Conservation (phyloP, 2,797 vertebrate species). For the Coracias cyanogaster region DNA sequence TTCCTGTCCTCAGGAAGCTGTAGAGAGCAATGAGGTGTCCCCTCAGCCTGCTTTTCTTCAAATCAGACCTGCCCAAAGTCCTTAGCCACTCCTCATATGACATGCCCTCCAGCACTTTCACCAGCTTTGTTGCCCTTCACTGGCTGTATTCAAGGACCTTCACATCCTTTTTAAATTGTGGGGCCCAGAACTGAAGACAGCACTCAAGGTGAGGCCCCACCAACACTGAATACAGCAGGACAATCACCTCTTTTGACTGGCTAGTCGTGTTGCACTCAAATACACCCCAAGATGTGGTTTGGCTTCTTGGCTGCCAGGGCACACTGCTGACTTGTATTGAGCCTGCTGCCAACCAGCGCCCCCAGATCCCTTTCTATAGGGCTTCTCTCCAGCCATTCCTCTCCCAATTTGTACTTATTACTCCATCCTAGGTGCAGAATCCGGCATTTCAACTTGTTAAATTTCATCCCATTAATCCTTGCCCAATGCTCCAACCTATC, state of each 20-base stretch:
- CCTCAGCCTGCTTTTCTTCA: background rate
- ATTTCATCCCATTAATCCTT: background rate
- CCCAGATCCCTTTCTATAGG: background rate
- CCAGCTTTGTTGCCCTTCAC: background rate
- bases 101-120: background rate
- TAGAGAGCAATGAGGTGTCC: background rate
- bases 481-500: background rate
- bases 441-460: background rate
- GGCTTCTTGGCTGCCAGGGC: background rate
- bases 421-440: background rate
- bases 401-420: background rate
- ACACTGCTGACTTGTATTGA: background rate
- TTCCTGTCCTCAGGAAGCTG: too few species aligned
- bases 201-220: background rate
- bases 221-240: accelerated
- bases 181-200: background rate
- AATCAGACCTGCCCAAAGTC: background rate
- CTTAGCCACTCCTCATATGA: background rate
- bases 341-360: background rate
- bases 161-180: background rate
- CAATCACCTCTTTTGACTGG: background rate
- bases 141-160: background rate
- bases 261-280: background rate
- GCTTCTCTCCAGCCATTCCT: background rate
- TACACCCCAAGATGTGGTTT: background rate